A percentile compares a stretch with the other conserved stretches of the same genome.
Evolutionary conservation across 2,113 vertebrate genomes (phyloP).

Genomic region (Macaca mulatta): DNA sequence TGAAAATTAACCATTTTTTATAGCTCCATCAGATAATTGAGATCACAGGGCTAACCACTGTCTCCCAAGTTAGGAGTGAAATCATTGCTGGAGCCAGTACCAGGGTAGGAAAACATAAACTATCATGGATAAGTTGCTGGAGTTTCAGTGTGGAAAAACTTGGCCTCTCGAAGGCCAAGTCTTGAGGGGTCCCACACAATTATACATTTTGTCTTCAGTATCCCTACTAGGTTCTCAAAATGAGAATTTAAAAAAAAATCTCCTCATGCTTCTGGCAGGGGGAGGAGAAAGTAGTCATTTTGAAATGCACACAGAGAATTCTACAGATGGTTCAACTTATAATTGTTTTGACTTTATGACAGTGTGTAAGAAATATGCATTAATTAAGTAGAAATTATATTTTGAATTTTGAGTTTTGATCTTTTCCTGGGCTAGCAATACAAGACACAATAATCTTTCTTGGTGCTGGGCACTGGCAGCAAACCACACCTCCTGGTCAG

Average conservation of each 20-base stretch:
- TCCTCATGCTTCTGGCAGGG: neutral
- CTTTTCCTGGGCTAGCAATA: too few relatives aligned
- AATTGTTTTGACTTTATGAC: too few relatives aligned
- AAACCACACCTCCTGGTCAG: too few relatives aligned
- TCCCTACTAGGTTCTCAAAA: neutral
- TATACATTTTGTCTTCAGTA: neutral
- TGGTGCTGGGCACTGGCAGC: too few relatives aligned
- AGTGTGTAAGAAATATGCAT: too few relatives aligned
- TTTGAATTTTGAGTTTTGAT: too few relatives aligned
- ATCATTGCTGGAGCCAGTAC: neutral
- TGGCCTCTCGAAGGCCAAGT: neutral
- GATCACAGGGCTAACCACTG: neutral
- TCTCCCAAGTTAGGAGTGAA: neutral
- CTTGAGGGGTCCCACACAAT: neutral
- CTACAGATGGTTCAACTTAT: too few relatives aligned
- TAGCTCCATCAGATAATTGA: neutral
- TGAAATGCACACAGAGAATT: neutral
- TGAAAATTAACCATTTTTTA: neutral
- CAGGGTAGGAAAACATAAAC: neutral
- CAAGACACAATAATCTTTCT: too few relatives aligned
- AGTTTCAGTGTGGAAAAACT: neutral
- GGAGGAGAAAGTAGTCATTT: neutral
- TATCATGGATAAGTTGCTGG: neutral
- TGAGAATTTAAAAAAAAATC: neutral
- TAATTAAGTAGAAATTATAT: too few relatives aligned